Evolutionary conservation across 2,797 vertebrate genomes (phyloP).

Genomic region (Myotis daubentonii): DNA sequence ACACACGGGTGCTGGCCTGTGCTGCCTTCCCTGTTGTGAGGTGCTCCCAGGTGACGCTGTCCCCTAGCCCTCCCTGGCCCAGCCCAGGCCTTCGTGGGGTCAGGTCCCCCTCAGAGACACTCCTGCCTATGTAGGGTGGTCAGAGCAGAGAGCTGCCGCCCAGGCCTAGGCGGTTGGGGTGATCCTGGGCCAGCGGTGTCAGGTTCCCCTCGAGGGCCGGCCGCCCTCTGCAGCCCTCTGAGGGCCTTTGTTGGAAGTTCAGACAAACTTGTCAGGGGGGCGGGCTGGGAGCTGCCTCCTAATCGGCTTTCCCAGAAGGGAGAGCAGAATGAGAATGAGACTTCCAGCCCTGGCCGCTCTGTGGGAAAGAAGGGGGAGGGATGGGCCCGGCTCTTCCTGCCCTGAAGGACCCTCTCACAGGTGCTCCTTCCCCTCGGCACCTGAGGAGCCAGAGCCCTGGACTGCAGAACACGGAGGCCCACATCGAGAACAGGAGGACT

Average conservation of each 20-base stretch:
- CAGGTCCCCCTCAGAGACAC: conserved; percentile 37
- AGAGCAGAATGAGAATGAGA: conserved; percentile 62
- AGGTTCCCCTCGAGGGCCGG: conserved; percentile 75
- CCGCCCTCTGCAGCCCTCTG: conserved; percentile 66
- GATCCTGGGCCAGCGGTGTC: conserved; percentile 76
- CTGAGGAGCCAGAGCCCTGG: neutral
- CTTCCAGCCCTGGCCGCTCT: conserved; percentile 48
- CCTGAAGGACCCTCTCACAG: neutral
- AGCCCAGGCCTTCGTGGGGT: conserved; percentile 27
- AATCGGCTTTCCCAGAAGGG: conserved; percentile 81
- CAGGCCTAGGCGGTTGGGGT: conserved; percentile 52
- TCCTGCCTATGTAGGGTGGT: conserved; percentile 42
- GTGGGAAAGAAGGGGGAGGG: conserved; percentile 66
- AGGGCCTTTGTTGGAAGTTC: conserved; percentile 74
- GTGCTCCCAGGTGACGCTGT: neutral
- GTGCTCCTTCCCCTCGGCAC: neutral
- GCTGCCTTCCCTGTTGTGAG: conserved; percentile 62
- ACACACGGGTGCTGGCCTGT: conserved; percentile 2
- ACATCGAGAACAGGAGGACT: neutral
- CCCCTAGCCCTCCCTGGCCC: conserved; percentile 34
- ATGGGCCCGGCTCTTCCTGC: neutral
- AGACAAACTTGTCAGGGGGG: conserved; percentile 73
- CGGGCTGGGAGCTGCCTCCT: conserved; percentile 72
- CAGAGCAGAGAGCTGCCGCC: conserved; percentile 52
- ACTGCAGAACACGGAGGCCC: neutral